Evolutionary conservation across 1,140 invertebrate genomes (phyloP).

Genomic region (Dendrolimus punctatus): DNA sequence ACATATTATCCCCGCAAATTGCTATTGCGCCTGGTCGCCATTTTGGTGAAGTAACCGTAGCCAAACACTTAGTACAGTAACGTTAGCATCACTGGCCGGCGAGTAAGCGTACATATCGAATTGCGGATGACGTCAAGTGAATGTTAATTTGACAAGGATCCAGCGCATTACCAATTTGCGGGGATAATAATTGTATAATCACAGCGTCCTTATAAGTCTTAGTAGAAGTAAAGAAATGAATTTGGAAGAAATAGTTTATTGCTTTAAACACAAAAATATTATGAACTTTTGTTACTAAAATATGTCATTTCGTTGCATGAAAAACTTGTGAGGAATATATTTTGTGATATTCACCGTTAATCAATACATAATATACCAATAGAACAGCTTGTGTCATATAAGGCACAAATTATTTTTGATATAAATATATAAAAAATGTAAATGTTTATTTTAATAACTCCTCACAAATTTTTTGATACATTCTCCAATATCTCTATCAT

Average conservation of each 20-base stretch:
- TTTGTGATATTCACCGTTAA: not conserved
- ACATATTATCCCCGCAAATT: no score
- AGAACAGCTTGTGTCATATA: conserved; percentile 10
- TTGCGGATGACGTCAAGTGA: no score
- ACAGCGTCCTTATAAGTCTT: no score
- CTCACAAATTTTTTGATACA: conserved; percentile 30
- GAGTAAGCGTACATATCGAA: no score
- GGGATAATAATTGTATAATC: no score
- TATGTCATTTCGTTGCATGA: conserved; percentile 32
- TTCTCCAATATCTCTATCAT: conserved; percentile 18
- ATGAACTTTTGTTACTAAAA: conserved; percentile 47
- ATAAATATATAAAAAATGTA: conserved; percentile 15
- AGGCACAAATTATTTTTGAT: conserved; percentile 32
- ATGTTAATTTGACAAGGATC: no score
- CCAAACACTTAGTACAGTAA: no score
- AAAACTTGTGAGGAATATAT: conserved; percentile 38
- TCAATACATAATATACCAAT: conserved; percentile 1
- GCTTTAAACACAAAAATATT: conserved; percentile 29
- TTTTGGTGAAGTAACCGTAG: no score
- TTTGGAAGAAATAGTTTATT: conserved; percentile 44
- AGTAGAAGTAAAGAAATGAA: no score
- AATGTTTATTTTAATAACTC: conserved; percentile 18
- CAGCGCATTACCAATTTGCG: no score
- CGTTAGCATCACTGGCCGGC: no score
- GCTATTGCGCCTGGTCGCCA: no score